Base-by-base conservation (phyloP, 2,113 vertebrate genomes). In the Myrmophylax atrothorax region DNA sequence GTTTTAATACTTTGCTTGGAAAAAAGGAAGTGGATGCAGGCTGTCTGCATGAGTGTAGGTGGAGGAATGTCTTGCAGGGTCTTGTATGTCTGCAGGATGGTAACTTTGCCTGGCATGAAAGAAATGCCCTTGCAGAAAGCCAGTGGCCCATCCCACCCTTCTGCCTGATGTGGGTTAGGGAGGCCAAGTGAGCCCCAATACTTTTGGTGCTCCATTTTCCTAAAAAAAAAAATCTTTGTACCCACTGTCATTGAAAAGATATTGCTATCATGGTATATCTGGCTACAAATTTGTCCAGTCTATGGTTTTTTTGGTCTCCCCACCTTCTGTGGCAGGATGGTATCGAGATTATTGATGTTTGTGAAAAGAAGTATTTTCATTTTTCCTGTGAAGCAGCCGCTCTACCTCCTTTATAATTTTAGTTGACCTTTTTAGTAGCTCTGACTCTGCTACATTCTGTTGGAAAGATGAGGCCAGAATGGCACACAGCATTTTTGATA, bases 31-130 rank as follows among this genome's bases (percentile, higher is more conserved):
- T 52, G 20, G 31, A 35, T 19, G 9, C 8, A 10, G 19, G 33
- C 9, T 90, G 33, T 14, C 24, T 74, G 50, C 38, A 50, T 28
- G 46, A 23, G 4, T 42, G 16, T 24, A 37, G 59, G 6, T 83
- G 26, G 63, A 66, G n/a, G 24, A 33, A 37, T 20, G 25, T 42
- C 28, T 67, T 84, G 10, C 38, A 18, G 59, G 24, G 35, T 38
- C 24, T 31, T 3, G 0, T 52, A 10, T 26, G 12, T 87, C 72
- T 46, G n/a, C 28, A 69, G 53, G 13, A 23, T 52, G 47, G 20
- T 46, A 40, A 9, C 31, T 78, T 50, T 33, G 33, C 35, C 38
- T 75, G 42, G 4, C 0, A 0, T 66, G 46, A 46, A 74, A 38
- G 47, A 49, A 42, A 26, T 69, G 42, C 13, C 23, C 50, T 74